Base-by-base conservation (phyloP, 2,113 vertebrate genomes). In the Saguinus imperator region DNA sequence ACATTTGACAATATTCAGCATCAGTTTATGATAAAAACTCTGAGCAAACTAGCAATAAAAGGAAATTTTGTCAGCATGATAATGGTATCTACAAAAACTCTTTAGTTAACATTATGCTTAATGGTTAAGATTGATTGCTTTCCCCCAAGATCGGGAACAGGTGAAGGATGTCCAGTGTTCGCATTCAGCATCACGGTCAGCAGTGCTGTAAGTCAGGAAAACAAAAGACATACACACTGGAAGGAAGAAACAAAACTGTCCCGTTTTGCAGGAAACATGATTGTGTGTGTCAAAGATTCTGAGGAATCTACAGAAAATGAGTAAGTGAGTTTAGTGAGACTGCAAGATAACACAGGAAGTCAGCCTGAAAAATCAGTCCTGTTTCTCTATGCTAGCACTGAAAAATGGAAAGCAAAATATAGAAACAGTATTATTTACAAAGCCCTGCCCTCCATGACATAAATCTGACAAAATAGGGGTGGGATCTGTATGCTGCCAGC, bases 141-240 rank as follows among this genome's bases (percentile, higher is more conserved):
- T 12, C 35, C 45, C 35, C 0, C 5, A 27, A 72, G 25, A 20
- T 77, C 27, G 40, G 87, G 32, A 35, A 3, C 40, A 50, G 14
- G 79, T 4, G 18, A 70, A 37, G 52, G 45, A 50, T n/a, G n/a
- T 43, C 43, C 13, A 8, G 29, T 64, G 18, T 1, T 1, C 5
- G 7, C 52, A 45, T 45, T 48, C 84, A 27, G 0, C 5, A 9
- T 55, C 79, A 17, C 6, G 0, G 12, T 57, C 40, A n/a, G 6
- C 64, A 16, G 18, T 6, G 50, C 35, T 29, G 1, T 40, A 40
- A 27, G 70, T 72, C 27, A 29, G n/a, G 84, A 58, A 55, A 72
- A 96, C 55, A 52, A 29, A 37, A 70, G 9, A 29, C 70, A 2
- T 11, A 12, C 11, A 14, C 64, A 18, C 20, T 66, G 55, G 37